Conservation (phyloP, 2,888 invertebrate species). For the Rhagonycha lutea region DNA sequence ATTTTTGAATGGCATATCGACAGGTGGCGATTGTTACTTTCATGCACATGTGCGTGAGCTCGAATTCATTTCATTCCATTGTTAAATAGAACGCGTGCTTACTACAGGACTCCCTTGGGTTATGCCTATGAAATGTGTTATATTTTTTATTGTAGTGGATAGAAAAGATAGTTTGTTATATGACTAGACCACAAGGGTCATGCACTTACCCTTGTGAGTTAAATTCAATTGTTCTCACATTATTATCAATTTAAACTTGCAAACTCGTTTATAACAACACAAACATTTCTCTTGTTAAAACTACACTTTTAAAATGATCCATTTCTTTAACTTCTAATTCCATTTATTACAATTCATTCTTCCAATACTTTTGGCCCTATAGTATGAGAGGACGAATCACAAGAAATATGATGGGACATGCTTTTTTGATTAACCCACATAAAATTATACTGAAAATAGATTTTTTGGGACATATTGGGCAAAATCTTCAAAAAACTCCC, state of each 20-base stretch:
- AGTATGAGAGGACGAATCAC: too few species aligned
- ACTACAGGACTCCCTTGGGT: slow-evolving; percentile 30
- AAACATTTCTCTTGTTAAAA: not conserved
- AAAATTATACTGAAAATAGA: too few species aligned
- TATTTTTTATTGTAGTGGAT: slow-evolving; percentile 4
- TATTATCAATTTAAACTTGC: slow-evolving; percentile 33
- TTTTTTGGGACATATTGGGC: too few species aligned
- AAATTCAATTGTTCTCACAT: slow-evolving; percentile 40
- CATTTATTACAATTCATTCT: not conserved
- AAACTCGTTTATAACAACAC: slow-evolving; percentile 4
- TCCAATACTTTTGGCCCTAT: too few species aligned
- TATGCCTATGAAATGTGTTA: not conserved
- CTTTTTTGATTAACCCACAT: too few species aligned
- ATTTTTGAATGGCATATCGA: slow-evolving; percentile 16
- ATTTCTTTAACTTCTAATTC: not conserved
- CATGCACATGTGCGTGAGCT: slow-evolving; percentile 34
- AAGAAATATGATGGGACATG: too few species aligned
- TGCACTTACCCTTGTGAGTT: slow-evolving; percentile 36
- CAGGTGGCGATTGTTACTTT: slow-evolving; percentile 25
- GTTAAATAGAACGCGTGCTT: slow-evolving; percentile 22
- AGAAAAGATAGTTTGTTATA: slow-evolving; percentile 5
- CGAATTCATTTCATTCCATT: slow-evolving; percentile 30
- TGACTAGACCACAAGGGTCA: slow-evolving; percentile 33
- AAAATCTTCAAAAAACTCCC: too few species aligned
- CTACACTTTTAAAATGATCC: not conserved